A percentile compares a stretch with the other conserved stretches of the same genome.
These are phyloP conservation scores for Gymnorhina tibicen DNA, from an alignment of 2,113 vertebrate species.

Conservation along the genomic window DNA sequence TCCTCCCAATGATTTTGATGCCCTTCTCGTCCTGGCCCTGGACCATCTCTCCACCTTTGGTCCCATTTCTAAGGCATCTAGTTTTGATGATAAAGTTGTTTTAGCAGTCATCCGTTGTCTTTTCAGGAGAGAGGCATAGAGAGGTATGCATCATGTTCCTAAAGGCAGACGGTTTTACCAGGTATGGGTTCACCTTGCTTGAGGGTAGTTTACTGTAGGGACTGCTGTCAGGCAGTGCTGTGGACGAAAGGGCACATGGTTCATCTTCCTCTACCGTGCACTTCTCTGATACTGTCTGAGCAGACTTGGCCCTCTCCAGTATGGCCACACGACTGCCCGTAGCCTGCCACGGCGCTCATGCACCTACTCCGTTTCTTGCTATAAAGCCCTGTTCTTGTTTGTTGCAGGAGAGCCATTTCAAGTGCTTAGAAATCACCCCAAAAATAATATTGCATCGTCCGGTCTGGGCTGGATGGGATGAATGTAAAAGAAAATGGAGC, in stretches of 20 bases:
- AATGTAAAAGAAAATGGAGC: neutral
- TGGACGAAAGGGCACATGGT: neutral
- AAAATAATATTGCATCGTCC: neutral
- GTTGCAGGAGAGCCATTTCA: neutral
- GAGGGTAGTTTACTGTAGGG: neutral
- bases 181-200: neutral
- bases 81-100: neutral
- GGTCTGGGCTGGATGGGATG: neutral
- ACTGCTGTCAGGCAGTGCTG: neutral
- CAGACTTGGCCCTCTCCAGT: neutral
- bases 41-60: neutral
- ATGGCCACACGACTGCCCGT: accelerated
- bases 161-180: neutral
- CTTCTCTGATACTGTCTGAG: neutral
- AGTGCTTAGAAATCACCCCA: neutral
- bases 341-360: accelerated
- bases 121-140: neutral
- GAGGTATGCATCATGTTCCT: neutral
- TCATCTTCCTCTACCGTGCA: neutral
- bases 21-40: neutral
- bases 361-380: neutral
- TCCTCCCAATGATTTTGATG: neutral
- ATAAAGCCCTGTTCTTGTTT: neutral
- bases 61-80: neutral
- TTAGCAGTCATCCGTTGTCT: accelerated